phyloP scores from a whole-genome alignment of 2,888 invertebrate genomes.

The Mimas tiliae region DNA sequence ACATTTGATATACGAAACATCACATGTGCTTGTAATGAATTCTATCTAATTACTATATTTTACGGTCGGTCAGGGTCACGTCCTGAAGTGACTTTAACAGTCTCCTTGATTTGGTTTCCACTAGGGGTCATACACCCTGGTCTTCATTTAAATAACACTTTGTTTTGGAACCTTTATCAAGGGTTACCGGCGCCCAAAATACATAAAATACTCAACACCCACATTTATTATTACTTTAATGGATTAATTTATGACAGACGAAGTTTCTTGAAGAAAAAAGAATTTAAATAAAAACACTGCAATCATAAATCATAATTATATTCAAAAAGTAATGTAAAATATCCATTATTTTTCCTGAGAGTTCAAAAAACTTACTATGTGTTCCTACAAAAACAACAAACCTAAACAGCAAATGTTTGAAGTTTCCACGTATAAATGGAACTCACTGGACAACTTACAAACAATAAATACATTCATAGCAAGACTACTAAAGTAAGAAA shows the following conservation, averaged over 20 bases:
- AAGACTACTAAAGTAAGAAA: slow-evolving; percentile 62
- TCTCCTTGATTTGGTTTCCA: slow-evolving; percentile 92
- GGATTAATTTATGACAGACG: neutral
- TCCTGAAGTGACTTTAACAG: slow-evolving; percentile 86
- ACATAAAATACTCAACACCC: slow-evolving; percentile 33
- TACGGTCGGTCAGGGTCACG: slow-evolving; percentile 79
- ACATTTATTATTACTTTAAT: slow-evolving; percentile 8
- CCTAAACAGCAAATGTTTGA: slow-evolving; percentile 32
- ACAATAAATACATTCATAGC: slow-evolving; percentile 64
- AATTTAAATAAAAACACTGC: neutral
- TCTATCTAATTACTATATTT: slow-evolving; percentile 34
- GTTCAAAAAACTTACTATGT: neutral
- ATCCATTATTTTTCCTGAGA: too few relatives aligned
- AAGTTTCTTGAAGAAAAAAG: neutral
- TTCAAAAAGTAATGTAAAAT: neutral
- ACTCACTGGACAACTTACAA: slow-evolving; percentile 59
- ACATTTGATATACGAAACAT: neutral
- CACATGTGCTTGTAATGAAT: slow-evolving; percentile 1
- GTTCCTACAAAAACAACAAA: slow-evolving; percentile 34
- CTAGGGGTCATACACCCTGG: slow-evolving; percentile 87
- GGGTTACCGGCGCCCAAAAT: slow-evolving; percentile 45
- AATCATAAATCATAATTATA: neutral
- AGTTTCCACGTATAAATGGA: slow-evolving; percentile 58
- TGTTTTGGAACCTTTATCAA: slow-evolving; percentile 67
- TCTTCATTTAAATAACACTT: slow-evolving; percentile 52